Conservation (phyloP, 2,113 vertebrate genomes). For the Sapajus apella region DNA sequence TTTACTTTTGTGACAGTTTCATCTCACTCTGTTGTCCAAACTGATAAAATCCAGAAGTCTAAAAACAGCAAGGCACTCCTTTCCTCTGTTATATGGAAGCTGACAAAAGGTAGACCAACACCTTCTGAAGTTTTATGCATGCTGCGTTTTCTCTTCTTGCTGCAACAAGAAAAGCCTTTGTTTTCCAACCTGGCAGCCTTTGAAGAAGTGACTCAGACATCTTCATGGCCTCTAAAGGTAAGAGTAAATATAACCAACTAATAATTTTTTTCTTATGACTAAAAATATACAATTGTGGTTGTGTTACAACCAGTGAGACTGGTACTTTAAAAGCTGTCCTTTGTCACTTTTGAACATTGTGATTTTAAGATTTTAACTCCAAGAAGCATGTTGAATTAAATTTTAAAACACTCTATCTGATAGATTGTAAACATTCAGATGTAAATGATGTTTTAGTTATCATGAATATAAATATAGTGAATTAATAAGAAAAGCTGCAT, state of each 20-base stretch:
- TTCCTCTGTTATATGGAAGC: slow-evolving; percentile 75
- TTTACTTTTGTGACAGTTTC: slow-evolving; percentile 56
- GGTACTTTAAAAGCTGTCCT: neutral
- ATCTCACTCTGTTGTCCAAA: slow-evolving; percentile 78
- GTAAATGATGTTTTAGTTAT: neutral
- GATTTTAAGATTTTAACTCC: slow-evolving; percentile 26
- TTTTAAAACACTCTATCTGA: neutral
- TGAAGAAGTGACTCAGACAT: slow-evolving; percentile 84
- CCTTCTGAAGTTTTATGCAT: slow-evolving; percentile 81
- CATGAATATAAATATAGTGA: neutral
- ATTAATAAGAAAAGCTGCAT: neutral
- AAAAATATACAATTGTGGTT: slow-evolving; percentile 6
- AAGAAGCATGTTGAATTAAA: neutral
- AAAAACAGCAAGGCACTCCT: slow-evolving; percentile 53
- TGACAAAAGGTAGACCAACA: slow-evolving; percentile 63
- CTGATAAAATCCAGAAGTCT: slow-evolving; percentile 72
- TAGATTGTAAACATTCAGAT: slow-evolving; percentile 24
- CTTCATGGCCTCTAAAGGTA: slow-evolving; percentile 89
- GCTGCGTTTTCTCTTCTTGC: slow-evolving; percentile 77
- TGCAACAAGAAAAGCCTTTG: slow-evolving; percentile 81
- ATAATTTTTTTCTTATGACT: slow-evolving; percentile 70
- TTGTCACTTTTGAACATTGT: neutral
- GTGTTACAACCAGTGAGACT: slow-evolving; percentile 61
- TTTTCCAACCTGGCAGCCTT: slow-evolving; percentile 84
- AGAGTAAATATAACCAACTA: slow-evolving; percentile 75